These are phyloP conservation scores for Hermaeophaga mercurialis DNA, from an alignment of 2,888 invertebrate species.

Conservation along the genomic window DNA sequence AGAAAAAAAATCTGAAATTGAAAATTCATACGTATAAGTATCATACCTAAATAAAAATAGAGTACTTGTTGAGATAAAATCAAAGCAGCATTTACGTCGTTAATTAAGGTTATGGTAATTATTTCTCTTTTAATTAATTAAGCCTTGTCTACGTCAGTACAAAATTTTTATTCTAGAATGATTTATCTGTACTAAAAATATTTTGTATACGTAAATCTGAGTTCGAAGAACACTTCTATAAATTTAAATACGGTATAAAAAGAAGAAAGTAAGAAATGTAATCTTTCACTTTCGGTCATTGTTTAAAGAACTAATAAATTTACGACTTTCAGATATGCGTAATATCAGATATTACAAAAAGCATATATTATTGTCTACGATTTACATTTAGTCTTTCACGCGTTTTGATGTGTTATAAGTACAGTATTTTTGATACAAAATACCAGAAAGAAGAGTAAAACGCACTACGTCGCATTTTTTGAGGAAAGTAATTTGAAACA, in stretches of 20 bases:
- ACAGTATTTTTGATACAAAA: no score
- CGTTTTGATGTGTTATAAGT: no score
- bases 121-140: constrained; percentile 33
- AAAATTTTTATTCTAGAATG: constrained; percentile 27
- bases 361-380: no score
- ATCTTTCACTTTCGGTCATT: constrained; percentile 23
- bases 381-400: no score
- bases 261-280: constrained; percentile 16
- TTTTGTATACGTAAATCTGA: constrained; percentile 7
- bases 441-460: no score
- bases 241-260: background rate
- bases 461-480: no score
- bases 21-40: no score
- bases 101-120: constrained; percentile 35
- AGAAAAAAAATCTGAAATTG: no score
- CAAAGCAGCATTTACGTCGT: constrained; percentile 23
- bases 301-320: no score
- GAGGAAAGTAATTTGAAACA: no score
- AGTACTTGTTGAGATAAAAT: constrained; percentile 16
- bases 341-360: no score
- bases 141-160: constrained; percentile 27
- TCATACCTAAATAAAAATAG: constrained; percentile 16
- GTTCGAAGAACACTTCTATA: background rate
- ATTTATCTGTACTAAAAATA: constrained; percentile 23
- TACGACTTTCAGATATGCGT: no score